phyloP scores from a whole-genome alignment of 1,140 invertebrate species.

The Ptiloglossa arizonensis region DNA sequence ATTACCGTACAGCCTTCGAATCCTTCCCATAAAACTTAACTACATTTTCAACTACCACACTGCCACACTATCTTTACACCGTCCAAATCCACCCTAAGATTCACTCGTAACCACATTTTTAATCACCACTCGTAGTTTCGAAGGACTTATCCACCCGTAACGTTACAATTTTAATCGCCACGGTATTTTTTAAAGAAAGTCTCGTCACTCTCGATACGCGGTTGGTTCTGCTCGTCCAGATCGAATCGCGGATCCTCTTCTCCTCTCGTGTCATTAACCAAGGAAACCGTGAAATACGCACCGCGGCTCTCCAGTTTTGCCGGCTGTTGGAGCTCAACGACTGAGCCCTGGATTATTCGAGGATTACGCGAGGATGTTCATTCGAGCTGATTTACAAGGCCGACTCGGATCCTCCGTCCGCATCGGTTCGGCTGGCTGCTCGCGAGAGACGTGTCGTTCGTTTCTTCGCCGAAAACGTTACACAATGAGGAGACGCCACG shows the following conservation, averaged over 20 bases:
- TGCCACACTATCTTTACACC: no score
- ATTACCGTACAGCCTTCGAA: no score
- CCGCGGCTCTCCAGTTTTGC: constrained; percentile 43
- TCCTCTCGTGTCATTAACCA: constrained; percentile 56
- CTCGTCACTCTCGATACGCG: no score
- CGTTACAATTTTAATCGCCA: no score
- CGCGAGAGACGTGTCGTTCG: constrained; percentile 34
- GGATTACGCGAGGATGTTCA: constrained; percentile 79
- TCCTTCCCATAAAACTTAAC: no score
- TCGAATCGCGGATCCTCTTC: constrained; percentile 37
- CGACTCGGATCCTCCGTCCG: constrained; percentile 61
- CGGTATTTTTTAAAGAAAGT: no score
- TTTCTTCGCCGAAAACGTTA: constrained; percentile 44
- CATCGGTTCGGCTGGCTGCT: constrained; percentile 47
- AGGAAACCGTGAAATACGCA: constrained; percentile 65
- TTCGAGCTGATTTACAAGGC: constrained; percentile 79
- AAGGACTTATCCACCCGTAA: no score
- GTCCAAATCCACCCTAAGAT: no score
- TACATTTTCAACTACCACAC: no score
- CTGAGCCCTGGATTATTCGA: constrained; percentile 74
- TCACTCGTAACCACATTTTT: no score
- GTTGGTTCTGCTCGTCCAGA: neutral
- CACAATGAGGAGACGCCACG: constrained; percentile 61
- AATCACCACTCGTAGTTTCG: no score
- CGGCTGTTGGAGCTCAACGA: constrained; percentile 68